Percentiles rank a stretch among this genome's conserved stretches.
Evolutionary conservation across 2,888 invertebrate genomes (phyloP).

Genomic region (Drosophila subquinaria): DNA sequence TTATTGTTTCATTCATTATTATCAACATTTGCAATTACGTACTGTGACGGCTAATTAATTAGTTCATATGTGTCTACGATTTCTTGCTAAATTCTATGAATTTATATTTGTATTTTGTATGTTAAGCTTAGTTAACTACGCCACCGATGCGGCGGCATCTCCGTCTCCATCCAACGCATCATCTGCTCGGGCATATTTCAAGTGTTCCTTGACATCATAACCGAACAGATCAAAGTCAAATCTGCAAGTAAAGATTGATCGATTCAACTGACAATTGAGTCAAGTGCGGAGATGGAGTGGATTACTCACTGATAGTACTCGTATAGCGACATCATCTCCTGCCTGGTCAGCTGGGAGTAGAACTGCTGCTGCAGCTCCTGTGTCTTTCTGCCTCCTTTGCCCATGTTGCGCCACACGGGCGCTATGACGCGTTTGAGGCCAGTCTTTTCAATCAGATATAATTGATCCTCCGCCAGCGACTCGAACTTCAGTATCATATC

Average conservation of each 20-base stretch:
- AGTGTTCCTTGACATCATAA: slow-evolving; percentile 90
- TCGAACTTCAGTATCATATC: slow-evolving; percentile 93
- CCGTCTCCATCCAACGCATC: slow-evolving; percentile 28
- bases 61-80: slow-evolving; percentile 59
- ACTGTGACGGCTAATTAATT: slow-evolving; percentile 77
- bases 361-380: slow-evolving; percentile 90
- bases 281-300: too few species aligned
- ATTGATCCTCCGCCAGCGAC: slow-evolving; percentile 93
- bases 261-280: too few species aligned
- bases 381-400: slow-evolving; percentile 90
- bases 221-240: slow-evolving; percentile 95
- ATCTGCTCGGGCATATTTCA: slow-evolving; percentile 85
- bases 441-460: slow-evolving; percentile 92
- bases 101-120: slow-evolving; percentile 39
- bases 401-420: slow-evolving; percentile 94
- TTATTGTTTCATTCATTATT: slow-evolving; percentile 74
- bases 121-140: slow-evolving; percentile 44
- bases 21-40: slow-evolving; percentile 78
- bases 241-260: slow-evolving; percentile 85
- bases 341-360: slow-evolving; percentile 91
- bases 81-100: slow-evolving; percentile 59
- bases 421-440: slow-evolving; percentile 91
- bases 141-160: slow-evolving; percentile 51
- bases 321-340: slow-evolving; percentile 91
- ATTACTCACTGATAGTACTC: slow-evolving; percentile 90